These are phyloP conservation scores for Hylomyscus alleni DNA, from an alignment of 2,797 vertebrate genomes.

Conservation along the genomic window DNA sequence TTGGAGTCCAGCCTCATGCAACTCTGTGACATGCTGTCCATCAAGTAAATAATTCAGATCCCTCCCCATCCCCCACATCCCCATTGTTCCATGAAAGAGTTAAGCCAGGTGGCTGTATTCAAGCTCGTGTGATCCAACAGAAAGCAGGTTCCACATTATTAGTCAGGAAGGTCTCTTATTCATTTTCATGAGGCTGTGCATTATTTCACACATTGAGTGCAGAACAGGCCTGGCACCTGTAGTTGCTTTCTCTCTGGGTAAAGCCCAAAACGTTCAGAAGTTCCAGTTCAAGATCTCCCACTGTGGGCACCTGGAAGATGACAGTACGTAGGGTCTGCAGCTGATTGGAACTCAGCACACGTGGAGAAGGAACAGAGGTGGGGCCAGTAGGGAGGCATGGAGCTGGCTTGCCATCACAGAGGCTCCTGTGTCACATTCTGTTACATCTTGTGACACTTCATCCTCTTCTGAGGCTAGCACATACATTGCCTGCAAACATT, in stretches of 20 bases:
- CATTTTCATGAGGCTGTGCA: background rate
- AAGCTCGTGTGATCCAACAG: background rate
- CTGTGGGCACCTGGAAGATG: background rate
- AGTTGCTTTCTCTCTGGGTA: background rate
- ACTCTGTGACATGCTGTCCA: background rate
- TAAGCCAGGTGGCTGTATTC: conserved; percentile 26
- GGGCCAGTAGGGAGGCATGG: rapidly evolving
- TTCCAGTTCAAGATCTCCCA: background rate
- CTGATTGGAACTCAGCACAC: no score
- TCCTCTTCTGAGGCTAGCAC: background rate
- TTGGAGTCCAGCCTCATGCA: background rate
- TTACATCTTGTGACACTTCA: background rate
- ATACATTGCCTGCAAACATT: background rate
- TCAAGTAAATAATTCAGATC: background rate
- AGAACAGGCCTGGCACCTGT: background rate
- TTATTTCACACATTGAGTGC: background rate
- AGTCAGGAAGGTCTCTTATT: background rate
- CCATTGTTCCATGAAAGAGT: background rate
- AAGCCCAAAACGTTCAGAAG: background rate
- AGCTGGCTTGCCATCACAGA: background rate
- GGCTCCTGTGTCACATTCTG: background rate
- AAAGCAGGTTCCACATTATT: conserved; percentile 12
- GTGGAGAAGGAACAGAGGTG: background rate
- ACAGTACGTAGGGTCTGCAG: background rate
- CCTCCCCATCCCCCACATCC: rapidly evolving